Conservation (phyloP, 2,888 invertebrate species). For the Noctua fimbriata region DNA sequence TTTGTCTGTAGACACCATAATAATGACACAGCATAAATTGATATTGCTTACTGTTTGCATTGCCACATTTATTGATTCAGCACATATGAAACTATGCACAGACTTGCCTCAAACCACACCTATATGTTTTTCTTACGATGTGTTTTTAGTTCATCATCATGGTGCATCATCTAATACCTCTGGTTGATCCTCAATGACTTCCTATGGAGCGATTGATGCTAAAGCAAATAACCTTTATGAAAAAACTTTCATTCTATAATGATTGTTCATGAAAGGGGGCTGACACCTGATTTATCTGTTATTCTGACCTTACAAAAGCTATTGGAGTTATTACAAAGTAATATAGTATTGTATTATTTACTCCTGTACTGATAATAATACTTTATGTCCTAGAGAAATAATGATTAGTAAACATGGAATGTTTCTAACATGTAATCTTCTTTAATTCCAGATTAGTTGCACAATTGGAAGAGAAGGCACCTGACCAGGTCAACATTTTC, state of each 20-base stretch:
- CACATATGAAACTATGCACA: background rate
- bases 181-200: constrained; percentile 77
- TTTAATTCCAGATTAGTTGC: constrained; percentile 93
- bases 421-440: constrained; percentile 18
- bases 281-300: constrained; percentile 71
- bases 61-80: constrained; percentile 7
- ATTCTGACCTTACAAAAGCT: background rate
- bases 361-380: background rate
- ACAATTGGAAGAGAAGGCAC: constrained; percentile 94
- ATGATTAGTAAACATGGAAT: background rate
- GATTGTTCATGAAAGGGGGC: constrained; percentile 87
- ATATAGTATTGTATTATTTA: background rate
- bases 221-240: constrained; percentile 84
- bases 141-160: background rate
- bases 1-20: background rate
- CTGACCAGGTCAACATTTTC: constrained; percentile 96
- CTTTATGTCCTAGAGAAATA: background rate
- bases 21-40: constrained; percentile 1
- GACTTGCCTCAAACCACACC: background rate
- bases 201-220: constrained; percentile 85
- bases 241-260: constrained; percentile 86
- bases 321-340: background rate
- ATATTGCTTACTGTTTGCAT: background rate
- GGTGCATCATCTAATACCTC: constrained; percentile 86
- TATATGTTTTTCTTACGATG: background rate